phyloP scores from a whole-genome alignment of 2,888 invertebrate species.

The Spisula subtruncata region DNA sequence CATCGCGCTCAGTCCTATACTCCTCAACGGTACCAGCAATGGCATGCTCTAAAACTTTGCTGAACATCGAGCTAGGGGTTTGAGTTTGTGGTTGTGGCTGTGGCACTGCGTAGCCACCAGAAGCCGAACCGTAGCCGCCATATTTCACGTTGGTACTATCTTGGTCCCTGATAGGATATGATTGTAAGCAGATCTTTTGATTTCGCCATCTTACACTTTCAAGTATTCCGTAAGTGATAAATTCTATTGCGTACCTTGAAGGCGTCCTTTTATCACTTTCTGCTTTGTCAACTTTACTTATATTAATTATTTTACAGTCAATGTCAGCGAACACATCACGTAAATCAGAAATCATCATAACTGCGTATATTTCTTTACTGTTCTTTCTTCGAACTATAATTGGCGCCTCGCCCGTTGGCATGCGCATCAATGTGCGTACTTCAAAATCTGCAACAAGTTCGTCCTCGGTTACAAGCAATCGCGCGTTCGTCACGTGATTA shows the following conservation, averaged over 20 bases:
- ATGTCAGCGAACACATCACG: constrained; percentile 76
- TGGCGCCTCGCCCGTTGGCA: constrained; percentile 80
- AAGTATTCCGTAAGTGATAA: constrained; percentile 72
- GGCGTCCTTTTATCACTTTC: constrained; percentile 69
- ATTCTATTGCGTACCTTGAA: constrained; percentile 70
- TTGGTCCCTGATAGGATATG: constrained; percentile 64
- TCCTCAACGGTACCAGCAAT: constrained; percentile 70
- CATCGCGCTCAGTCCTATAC: constrained; percentile 44
- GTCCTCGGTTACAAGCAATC: constrained; percentile 77
- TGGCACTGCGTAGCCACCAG: constrained; percentile 45
- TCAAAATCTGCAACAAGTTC: constrained; percentile 80
- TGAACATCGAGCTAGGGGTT: constrained; percentile 74
- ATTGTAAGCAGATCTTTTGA: constrained; percentile 78
- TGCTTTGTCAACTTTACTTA: constrained; percentile 61
- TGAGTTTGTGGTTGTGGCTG: constrained; percentile 47
- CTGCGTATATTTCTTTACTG: constrained; percentile 77
- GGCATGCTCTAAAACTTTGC: constrained; percentile 75
- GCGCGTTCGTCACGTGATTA: constrained; percentile 77
- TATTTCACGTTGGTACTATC: not conserved
- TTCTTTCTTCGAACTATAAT: constrained; percentile 75
- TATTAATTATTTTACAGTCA: constrained; percentile 72
- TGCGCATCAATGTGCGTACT: constrained; percentile 76
- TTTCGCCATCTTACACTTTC: constrained; percentile 76
- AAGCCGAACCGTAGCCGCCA: not conserved
- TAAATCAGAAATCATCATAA: constrained; percentile 77